phyloP scores from a whole-genome alignment of 2,113 vertebrate genomes.

The Coregonus clupeaformis region DNA sequence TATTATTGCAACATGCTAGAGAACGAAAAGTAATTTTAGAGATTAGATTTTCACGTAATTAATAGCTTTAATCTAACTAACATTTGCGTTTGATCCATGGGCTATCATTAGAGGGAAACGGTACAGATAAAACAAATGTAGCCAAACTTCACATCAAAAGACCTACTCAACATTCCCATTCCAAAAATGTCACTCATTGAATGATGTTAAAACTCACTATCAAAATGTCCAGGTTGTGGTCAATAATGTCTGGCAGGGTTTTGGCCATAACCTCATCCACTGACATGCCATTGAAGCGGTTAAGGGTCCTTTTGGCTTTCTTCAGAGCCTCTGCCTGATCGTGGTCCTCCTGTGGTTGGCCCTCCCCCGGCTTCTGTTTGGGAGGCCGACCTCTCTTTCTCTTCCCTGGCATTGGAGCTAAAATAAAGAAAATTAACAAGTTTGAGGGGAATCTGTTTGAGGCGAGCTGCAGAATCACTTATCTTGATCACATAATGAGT shows the following conservation, averaged over 20 bases:
- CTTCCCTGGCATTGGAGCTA: constrained; percentile 73
- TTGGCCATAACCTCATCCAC: constrained; percentile 92
- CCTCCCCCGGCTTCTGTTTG: constrained; percentile 74
- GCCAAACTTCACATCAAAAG: no score
- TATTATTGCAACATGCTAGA: constrained; percentile 2
- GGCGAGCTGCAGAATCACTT: no score
- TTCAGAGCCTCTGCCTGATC: constrained; percentile 80
- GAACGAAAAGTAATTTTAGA: no score
- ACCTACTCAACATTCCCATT: not conserved
- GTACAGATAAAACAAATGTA: no score
- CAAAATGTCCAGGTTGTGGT: constrained; percentile 93
- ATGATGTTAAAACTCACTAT: constrained; percentile 81
- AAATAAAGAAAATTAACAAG: constrained; percentile 3
- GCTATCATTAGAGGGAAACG: no score
- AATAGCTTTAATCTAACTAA: no score
- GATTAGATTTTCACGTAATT: no score
- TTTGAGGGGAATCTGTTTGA: no score
- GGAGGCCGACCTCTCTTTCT: constrained; percentile 85
- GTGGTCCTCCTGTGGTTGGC: constrained; percentile 81
- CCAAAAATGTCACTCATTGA: not conserved
- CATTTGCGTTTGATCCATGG: no score
- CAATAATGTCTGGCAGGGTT: constrained; percentile 93
- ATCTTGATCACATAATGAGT: no score
- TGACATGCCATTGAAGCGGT: constrained; percentile 94
- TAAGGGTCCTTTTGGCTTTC: constrained; percentile 89